Base-by-base conservation (phyloP, 2,888 invertebrate genomes). In the Parnassius mnemosyne region DNA sequence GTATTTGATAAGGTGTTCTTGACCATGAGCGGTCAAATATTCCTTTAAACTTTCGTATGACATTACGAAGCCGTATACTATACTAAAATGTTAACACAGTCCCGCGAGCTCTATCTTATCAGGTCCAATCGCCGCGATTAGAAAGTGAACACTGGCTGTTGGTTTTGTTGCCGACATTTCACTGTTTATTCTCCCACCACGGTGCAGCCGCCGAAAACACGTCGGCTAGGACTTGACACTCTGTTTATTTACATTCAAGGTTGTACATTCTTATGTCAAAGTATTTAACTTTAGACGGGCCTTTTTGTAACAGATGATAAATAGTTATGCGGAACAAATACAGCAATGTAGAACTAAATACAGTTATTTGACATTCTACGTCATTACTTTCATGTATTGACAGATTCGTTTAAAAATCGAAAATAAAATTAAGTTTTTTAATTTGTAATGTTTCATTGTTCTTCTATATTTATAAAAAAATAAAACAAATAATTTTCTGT, bases 1-100 rank as follows among this genome's bases (percentile, higher is more conserved):
- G 85, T 95, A 97, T 72, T 94, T 93, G 43, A 98, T 85, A 70
- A 98, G 92, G 79, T 98, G 97, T 68, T 95, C 94, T 89, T 98
- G 98, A 61, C 94, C 94, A 80, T 94, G 93, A 69, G 92, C 84
- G 56, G 85, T 82, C 66, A 96, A 87, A 53, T 89, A 84, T 67
- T 86, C 83, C 68, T 85, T 82, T 65, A 94, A 77, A 71, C 83
- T 86, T 71, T 92, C 92, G 79, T 92, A 92, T 72, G 92, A 89
- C 93, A 94, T 94, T 64, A 49, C 64, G 55, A 61, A 10, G 44
- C 44, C 16, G 41, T 53, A 51, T 52, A 13, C 42, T 25, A 16
- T 16, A 47, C 58, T 61, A 52, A 63, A 63, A 66, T 61, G 57
- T 51, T 55, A 67, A 53, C 65, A 65, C 62, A 52, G 34, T 34